Evolutionary conservation across 1,140 invertebrate species (phyloP).

Genomic region (Meteorus sp.): DNA sequence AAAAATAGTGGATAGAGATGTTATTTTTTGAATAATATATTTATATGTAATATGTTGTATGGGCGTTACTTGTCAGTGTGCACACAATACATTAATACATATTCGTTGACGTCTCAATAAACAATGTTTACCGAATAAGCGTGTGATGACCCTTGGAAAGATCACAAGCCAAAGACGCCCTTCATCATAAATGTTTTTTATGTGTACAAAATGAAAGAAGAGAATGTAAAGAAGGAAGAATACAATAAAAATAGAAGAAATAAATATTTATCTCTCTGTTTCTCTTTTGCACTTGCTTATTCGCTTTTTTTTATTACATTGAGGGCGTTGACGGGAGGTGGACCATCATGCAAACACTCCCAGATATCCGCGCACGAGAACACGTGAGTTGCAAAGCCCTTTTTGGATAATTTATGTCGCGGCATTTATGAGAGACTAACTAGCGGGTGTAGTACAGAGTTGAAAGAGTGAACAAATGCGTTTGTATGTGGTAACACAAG

Average conservation of each 20-base stretch:
- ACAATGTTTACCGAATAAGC: slow-evolving; percentile 45
- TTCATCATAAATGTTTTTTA: slow-evolving; percentile 12
- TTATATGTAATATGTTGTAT: not conserved
- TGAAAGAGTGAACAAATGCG: too few species aligned
- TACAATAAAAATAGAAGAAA: slow-evolving; percentile 3
- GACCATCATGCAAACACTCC: slow-evolving; percentile 37
- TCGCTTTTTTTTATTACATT: too few species aligned
- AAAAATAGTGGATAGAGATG: too few species aligned
- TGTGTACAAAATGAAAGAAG: not conserved
- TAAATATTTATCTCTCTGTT: slow-evolving; percentile 10
- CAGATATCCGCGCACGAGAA: not conserved
- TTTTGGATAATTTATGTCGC: slow-evolving; percentile 35
- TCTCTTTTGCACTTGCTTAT: too few species aligned
- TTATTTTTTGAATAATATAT: not conserved
- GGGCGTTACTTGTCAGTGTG: slow-evolving; percentile 25
- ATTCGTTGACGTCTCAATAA: slow-evolving; percentile 49
- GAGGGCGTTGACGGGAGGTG: slow-evolving; percentile 58
- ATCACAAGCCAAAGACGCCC: slow-evolving; percentile 29
- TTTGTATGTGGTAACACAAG: slow-evolving; percentile 13
- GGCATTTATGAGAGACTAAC: slow-evolving; percentile 35
- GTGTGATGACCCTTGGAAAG: slow-evolving; percentile 38
- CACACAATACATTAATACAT: slow-evolving; percentile 38
- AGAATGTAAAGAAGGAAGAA: slow-evolving; percentile 16
- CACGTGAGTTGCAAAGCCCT: not conserved
- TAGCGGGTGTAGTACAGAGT: slow-evolving; percentile 33